Evolutionary conservation across 1,140 invertebrate species (phyloP).

Genomic region (Drosophila willistoni): DNA sequence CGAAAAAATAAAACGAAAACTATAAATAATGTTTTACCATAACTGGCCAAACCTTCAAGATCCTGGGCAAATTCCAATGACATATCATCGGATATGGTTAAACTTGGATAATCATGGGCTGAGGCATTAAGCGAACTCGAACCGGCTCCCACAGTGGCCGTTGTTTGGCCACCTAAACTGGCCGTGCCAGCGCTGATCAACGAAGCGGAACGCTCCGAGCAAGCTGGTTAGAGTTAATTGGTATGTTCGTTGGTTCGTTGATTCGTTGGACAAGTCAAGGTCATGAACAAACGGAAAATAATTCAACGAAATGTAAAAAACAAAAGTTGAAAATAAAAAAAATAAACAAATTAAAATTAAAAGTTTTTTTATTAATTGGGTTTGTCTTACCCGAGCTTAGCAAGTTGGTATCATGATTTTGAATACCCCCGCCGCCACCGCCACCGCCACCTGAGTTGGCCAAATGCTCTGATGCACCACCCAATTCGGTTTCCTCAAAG

Average conservation of each 20-base stretch:
- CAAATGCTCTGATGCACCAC: conserved; percentile 83
- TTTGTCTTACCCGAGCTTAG: conserved; percentile 87
- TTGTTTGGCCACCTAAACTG: conserved; percentile 75
- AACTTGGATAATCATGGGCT: conserved; percentile 78
- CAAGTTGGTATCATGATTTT: conserved; percentile 86
- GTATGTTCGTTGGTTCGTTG: not conserved
- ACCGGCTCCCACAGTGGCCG: conserved; percentile 54
- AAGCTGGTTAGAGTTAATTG: conserved; percentile 51
- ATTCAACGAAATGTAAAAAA: conserved; percentile 46
- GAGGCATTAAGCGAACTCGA: conserved; percentile 48
- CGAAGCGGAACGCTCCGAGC: conserved; percentile 81
- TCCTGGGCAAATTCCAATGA: conserved; percentile 79
- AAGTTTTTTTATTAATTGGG: not conserved
- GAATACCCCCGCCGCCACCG: conserved; percentile 57
- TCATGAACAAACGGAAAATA: conserved; percentile 28
- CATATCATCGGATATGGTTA: conserved; percentile 81
- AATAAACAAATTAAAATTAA: conserved; percentile 13
- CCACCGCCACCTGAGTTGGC: conserved; percentile 83
- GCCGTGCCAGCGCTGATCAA: conserved; percentile 72
- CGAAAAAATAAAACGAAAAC: conserved; percentile 8
- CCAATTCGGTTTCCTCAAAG: conserved; percentile 88
- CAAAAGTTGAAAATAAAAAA: conserved; percentile 41
- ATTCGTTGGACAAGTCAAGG: conserved; percentile 18
- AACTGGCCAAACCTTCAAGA: conserved; percentile 71
- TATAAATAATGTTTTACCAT: conserved; percentile 67